Percentiles rank a stretch among this genome's conserved stretches.
Evolutionary conservation across 2,888 invertebrate genomes (phyloP).

Genomic region (Oscheius sp.): DNA sequence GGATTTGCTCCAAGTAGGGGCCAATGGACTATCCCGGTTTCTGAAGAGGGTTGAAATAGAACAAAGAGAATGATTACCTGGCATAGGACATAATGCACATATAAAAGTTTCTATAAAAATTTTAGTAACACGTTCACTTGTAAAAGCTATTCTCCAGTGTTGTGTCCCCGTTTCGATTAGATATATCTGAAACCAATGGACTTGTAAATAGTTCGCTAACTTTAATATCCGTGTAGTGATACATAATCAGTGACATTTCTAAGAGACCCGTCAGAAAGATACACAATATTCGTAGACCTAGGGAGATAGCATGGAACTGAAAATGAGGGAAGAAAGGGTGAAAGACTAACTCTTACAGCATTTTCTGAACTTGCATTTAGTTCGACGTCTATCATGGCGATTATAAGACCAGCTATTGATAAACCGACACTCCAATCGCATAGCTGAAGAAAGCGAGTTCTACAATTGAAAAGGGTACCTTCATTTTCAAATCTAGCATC

Average conservation of each 20-base stretch:
- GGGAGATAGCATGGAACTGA: conserved; percentile 40
- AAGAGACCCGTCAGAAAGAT: conserved; percentile 93
- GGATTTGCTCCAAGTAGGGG: conserved; percentile 45
- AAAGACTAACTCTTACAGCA: conserved; percentile 7
- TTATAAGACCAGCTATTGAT: conserved; percentile 53
- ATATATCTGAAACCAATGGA: conserved; percentile 84
- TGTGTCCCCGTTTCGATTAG: conserved; percentile 99
- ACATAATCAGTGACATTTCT: conserved; percentile 97
- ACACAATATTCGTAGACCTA: conserved; percentile 43
- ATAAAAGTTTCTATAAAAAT: conserved; percentile 83
- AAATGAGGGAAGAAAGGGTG: conserved; percentile 2
- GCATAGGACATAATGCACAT: conserved; percentile 83
- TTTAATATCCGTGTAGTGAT: conserved; percentile 99
- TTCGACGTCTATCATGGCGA: conserved; percentile 63
- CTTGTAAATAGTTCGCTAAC: conserved; percentile 75
- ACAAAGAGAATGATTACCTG: conserved; percentile 43
- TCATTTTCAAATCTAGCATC: conserved; percentile 46
- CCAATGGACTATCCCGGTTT: conserved; percentile 47
- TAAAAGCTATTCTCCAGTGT: conserved; percentile 99
- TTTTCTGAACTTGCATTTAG: conserved; percentile 38
- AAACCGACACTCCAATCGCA: conserved; percentile 56
- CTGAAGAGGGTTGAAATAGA: too few relatives aligned
- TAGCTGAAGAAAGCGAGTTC: conserved; percentile 47
- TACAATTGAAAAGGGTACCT: too few relatives aligned
- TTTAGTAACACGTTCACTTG: conserved; percentile 86